A percentile compares a stretch with the other conserved stretches of the same genome.
These are phyloP conservation scores for Rhagonycha lutea DNA, from an alignment of 2,888 invertebrate genomes.

Conservation along the genomic window DNA sequence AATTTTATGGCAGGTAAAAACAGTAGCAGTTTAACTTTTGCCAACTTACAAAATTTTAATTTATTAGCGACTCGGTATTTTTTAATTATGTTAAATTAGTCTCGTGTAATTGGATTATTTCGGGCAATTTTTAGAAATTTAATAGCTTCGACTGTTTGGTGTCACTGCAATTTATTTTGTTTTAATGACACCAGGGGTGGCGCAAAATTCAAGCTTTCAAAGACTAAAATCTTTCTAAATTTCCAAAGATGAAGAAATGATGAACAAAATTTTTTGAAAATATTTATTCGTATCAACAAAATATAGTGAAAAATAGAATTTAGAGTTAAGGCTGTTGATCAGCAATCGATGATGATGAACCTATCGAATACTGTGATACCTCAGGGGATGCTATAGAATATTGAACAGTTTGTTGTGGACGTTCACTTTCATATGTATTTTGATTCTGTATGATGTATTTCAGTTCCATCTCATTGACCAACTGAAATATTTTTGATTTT, in stretches of 20 bases:
- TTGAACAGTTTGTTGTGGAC: background rate
- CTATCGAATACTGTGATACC: background rate
- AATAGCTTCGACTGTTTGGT: too few relatives aligned
- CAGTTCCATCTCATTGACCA: background rate
- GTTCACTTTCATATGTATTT: background rate
- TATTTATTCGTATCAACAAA: background rate
- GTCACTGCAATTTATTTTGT: too few relatives aligned
- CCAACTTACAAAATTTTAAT: background rate
- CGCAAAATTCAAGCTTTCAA: too few relatives aligned
- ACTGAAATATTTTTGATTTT: background rate
- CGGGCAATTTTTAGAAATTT: background rate
- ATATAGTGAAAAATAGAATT: background rate
- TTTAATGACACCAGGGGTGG: too few relatives aligned
- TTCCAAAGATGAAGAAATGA: background rate
- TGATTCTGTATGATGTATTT: background rate
- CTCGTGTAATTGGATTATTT: background rate
- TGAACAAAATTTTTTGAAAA: background rate
- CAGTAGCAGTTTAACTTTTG: conserved; percentile 8
- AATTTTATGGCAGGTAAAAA: conserved; percentile 14
- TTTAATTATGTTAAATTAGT: background rate
- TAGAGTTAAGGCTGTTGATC: background rate
- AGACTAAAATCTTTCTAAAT: too few relatives aligned
- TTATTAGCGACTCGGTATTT: background rate
- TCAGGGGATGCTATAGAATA: background rate
- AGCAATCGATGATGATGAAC: background rate